Evolutionary conservation across 2,797 vertebrate species (phyloP), one percentile per base, ranked within the genome.

Genomic region (Xenopus petersii): DNA sequence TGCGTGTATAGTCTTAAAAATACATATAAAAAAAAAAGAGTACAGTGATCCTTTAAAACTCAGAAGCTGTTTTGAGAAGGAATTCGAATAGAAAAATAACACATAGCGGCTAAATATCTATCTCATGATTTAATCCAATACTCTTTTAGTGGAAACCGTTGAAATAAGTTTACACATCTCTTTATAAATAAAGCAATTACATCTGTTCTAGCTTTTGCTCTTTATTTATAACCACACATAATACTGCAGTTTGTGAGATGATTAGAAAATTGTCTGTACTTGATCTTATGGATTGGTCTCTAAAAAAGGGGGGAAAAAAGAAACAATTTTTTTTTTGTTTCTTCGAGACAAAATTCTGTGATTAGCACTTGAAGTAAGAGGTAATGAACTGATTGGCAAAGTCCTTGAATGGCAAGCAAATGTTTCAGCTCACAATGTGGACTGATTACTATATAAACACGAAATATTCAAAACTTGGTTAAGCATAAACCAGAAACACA

Each of bases 361-460:
- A 82, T 82, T 73, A 83, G 70, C 69, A 47, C 72, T 81, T 76
- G 54, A 70, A 61, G 48, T 46, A 72, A 80, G 77, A 70, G 68
- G 67, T 51, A 33, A 36, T 62, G 68, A 12, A 47, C 74, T 78
- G 81, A 81, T 59, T 83, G 83, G 69, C 36, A 17, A 80, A 82
- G 71, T 58, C 73, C 73, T 0, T 1, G 64, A 78, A 63, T 60
- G 74, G 75, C 59, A 48, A 70, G 67, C 42, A 69, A 75, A 75
- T 12, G 2, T 12, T 0, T 0, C 4, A 0, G 60, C 0, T 4
- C 33, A 73, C 77, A 79, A 71, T 75, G 55, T 54, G 12, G 63
- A 15, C 75, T 83, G 82, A 82, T 82, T 80, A 49, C 21, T 71
- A 71, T 67, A 63, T 54, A 73, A 67, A 74, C 63, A 79, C 30